Percentiles rank a stretch among this genome's conserved stretches.
phyloP scores from a whole-genome alignment of 2,888 invertebrate genomes.

The Parnassius mnemosyne region DNA sequence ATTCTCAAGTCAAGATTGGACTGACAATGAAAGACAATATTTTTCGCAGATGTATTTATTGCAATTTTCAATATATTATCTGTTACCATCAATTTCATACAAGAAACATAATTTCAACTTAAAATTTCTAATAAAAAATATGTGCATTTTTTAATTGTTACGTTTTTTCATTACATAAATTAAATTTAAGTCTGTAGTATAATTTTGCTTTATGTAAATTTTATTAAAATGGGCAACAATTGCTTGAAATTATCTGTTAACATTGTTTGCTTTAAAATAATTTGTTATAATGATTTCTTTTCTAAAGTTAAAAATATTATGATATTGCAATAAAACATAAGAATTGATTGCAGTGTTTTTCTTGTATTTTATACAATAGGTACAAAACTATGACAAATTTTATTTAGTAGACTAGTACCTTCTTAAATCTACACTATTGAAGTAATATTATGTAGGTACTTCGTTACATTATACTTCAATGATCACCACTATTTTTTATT shows the following conservation, averaged over 20 bases:
- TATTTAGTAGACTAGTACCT: too few relatives aligned
- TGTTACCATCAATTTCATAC: background rate
- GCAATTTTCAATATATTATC: constrained; percentile 22
- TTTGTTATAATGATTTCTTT: constrained; percentile 57
- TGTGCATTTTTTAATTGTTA: background rate
- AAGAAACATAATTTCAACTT: background rate
- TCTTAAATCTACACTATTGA: too few relatives aligned
- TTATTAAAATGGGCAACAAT: background rate
- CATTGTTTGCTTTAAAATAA: constrained; percentile 37
- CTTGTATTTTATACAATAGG: background rate
- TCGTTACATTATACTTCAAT: too few relatives aligned
- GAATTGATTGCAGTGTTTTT: constrained; percentile 34
- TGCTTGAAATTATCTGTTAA: background rate
- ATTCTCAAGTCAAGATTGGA: constrained; percentile 31
- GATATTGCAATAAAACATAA: constrained; percentile 63
- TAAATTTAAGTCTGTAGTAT: background rate
- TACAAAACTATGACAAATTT: too few relatives aligned
- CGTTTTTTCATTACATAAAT: background rate
- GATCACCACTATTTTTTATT: too few relatives aligned
- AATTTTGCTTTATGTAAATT: background rate
- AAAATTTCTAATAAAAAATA: background rate
- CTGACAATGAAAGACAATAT: constrained; percentile 60
- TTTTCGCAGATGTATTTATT: constrained; percentile 34
- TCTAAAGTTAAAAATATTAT: constrained; percentile 43
- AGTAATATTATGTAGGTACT: too few relatives aligned